Conservation (phyloP, 2,888 invertebrate species). For the Drosophila rellima region DNA sequence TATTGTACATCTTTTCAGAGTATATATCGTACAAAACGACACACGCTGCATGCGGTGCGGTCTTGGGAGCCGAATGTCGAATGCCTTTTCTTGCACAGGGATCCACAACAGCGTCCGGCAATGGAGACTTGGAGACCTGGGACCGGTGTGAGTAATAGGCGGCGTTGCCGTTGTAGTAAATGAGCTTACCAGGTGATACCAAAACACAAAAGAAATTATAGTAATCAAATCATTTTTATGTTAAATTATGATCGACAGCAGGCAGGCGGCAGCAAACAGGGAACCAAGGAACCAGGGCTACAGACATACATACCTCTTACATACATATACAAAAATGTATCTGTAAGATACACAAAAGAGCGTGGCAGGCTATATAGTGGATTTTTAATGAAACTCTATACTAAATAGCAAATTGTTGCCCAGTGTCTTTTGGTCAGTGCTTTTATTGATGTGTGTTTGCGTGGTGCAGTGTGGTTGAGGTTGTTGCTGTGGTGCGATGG, state of each 20-base stretch:
- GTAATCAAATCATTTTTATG: slow-evolving; percentile 82
- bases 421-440: slow-evolving; percentile 40
- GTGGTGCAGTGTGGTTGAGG: slow-evolving; percentile 5
- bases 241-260: slow-evolving; percentile 82
- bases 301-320: not conserved
- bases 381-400: slow-evolving; percentile 80
- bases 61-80: slow-evolving; percentile 44
- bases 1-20: slow-evolving; percentile 52
- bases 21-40: slow-evolving; percentile 72
- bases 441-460: slow-evolving; percentile 42
- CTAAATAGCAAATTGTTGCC: slow-evolving; percentile 78
- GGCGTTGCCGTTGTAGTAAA: slow-evolving; percentile 83
- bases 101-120: slow-evolving; percentile 1
- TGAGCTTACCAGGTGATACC: slow-evolving; percentile 83
- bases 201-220: slow-evolving; percentile 82
- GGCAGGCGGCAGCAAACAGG: slow-evolving; percentile 61
- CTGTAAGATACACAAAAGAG: slow-evolving; percentile 49
- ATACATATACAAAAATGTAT: slow-evolving; percentile 32
- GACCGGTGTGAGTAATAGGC: slow-evolving; percentile 83
- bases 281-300: not conserved
- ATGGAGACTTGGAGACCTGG: slow-evolving; percentile 5
- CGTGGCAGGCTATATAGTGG: slow-evolving; percentile 46
- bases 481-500: slow-evolving; percentile 11
- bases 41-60: slow-evolving; percentile 82
- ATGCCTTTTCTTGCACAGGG: slow-evolving; percentile 3